phyloP scores from a whole-genome alignment of 2,113 vertebrate genomes.

The Morone chrysops region DNA sequence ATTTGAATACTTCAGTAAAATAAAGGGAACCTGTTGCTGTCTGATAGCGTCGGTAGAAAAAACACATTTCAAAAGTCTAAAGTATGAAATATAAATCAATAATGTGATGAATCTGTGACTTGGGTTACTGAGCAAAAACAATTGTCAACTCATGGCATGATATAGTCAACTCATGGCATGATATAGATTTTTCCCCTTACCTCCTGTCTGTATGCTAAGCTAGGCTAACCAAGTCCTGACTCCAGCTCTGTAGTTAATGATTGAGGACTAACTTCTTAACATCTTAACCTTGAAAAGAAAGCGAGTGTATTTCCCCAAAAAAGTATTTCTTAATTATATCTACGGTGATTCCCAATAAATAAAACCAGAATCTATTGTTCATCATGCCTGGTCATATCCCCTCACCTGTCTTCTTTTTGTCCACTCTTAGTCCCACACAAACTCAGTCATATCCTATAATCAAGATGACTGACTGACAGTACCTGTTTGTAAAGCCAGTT shows the following conservation, averaged over 20 bases:
- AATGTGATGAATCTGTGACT: too few species aligned
- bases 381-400: not conserved
- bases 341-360: not conserved
- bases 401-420: not conserved
- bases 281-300: not conserved
- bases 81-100: too few species aligned
- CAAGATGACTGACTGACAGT: not conserved
- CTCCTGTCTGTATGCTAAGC: not conserved
- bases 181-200: not conserved
- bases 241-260: not conserved
- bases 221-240: too few species aligned
- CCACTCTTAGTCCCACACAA: not conserved
- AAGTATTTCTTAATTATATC: not conserved
- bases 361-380: not conserved
- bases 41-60: not conserved
- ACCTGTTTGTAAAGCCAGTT: slow-evolving; percentile 99
- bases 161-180: too few species aligned
- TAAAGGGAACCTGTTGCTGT: not conserved
- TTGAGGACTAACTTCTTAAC: not conserved
- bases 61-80: not conserved
- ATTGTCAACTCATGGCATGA: too few species aligned
- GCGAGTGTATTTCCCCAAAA: not conserved
- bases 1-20: not conserved
- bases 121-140: too few species aligned
- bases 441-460: not conserved